A percentile compares a stretch with the other conserved stretches of the same genome.
Evolutionary conservation across 1,140 invertebrate species (phyloP).

Genomic region (Pogonus chalceus): DNA sequence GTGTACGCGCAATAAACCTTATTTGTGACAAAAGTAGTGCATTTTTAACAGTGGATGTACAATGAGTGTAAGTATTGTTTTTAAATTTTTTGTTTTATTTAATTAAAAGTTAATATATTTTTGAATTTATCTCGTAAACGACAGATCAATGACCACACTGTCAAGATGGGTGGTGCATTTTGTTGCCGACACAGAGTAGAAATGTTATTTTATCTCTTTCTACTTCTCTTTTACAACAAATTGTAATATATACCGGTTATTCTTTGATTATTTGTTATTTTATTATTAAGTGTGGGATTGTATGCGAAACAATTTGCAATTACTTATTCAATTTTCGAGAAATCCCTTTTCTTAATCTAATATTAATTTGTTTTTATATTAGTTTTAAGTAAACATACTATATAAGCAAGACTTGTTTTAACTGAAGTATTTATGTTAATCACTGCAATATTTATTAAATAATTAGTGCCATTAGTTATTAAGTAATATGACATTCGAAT

Average conservation of each 20-base stretch:
- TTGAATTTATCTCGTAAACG: neutral
- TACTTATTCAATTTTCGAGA: too few relatives aligned
- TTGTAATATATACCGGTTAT: neutral
- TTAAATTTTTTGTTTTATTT: too few relatives aligned
- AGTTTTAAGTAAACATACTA: too few relatives aligned
- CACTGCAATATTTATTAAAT: too few relatives aligned
- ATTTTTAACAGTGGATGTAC: neutral
- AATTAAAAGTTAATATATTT: too few relatives aligned
- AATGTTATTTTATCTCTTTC: neutral
- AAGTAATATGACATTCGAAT: too few relatives aligned
- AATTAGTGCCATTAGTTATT: too few relatives aligned
- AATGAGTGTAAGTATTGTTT: neutral
- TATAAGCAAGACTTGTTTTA: too few relatives aligned
- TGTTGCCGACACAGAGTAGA: neutral
- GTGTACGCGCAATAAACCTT: neutral
- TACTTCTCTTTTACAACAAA: neutral
- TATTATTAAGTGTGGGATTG: neutral
- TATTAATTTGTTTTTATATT: too few relatives aligned
- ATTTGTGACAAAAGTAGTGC: conserved; percentile 3
- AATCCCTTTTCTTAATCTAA: too few relatives aligned
- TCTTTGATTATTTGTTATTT: neutral
- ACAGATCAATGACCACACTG: conserved; percentile 1
- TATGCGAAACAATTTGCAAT: neutral
- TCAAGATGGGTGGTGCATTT: conserved; percentile 4
- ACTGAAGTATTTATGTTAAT: too few relatives aligned